Evolutionary conservation across 2,113 vertebrate species (phyloP).

Genomic region (Microcebus lehilahytsara): DNA sequence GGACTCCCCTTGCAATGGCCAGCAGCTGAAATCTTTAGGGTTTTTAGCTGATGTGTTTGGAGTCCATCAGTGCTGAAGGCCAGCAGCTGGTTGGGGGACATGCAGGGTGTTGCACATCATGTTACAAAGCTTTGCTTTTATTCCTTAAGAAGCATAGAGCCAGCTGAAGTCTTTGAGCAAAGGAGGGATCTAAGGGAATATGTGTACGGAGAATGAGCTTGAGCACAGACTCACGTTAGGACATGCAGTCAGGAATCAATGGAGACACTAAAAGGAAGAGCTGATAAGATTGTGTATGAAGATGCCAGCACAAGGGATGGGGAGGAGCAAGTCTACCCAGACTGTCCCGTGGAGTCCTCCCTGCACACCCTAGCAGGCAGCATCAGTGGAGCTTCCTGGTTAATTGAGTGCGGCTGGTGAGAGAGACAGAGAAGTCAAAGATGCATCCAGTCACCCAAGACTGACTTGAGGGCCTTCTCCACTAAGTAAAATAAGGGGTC

Average conservation of each 20-base stretch:
- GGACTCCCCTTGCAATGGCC: background rate
- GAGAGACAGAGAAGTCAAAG: background rate
- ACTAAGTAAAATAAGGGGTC: background rate
- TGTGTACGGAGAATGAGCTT: background rate
- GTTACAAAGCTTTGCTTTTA: conserved; percentile 25
- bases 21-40: background rate
- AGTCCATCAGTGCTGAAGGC: background rate
- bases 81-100: background rate
- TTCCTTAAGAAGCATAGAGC: background rate
- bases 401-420: background rate
- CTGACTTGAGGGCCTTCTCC: no score
- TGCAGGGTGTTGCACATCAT: background rate
- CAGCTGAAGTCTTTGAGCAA: background rate
- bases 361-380: background rate
- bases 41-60: background rate
- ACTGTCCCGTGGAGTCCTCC: background rate
- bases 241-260: background rate
- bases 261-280: background rate
- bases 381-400: background rate
- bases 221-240: background rate
- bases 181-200: background rate
- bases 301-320: background rate
- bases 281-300: background rate
- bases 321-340: background rate
- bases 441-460: background rate